phyloP scores from a whole-genome alignment of 2,797 vertebrate species.

The Aplochiton taeniatus region DNA sequence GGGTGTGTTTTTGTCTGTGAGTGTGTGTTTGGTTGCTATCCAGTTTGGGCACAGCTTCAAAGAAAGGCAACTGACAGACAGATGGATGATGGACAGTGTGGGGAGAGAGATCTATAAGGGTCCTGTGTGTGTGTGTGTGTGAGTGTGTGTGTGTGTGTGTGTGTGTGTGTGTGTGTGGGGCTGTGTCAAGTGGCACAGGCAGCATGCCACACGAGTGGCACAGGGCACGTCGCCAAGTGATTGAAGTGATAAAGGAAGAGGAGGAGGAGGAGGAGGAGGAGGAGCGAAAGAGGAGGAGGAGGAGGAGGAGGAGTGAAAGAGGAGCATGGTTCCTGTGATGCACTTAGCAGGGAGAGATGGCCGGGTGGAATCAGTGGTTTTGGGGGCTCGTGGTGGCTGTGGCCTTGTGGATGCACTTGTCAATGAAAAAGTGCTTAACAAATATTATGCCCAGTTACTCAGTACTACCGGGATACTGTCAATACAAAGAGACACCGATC shows the following conservation, averaged over 20 bases:
- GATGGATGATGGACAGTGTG: slow-evolving; percentile 57
- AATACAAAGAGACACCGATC: too few species aligned
- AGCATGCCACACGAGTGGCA: slow-evolving; percentile 57
- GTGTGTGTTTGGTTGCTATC: slow-evolving; percentile 35
- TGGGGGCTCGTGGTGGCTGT: neutral
- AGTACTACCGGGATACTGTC: too few species aligned
- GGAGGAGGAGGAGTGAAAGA: slow-evolving; percentile 32
- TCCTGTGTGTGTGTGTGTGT: slow-evolving; percentile 20
- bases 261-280: slow-evolving; percentile 39
- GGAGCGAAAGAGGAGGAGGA: slow-evolving; percentile 46
- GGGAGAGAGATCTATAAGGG: slow-evolving; percentile 43
- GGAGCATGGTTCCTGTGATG: slow-evolving; percentile 36
- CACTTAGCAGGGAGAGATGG: slow-evolving; percentile 33
- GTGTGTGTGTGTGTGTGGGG: slow-evolving; percentile 17
- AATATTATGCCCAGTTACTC: too few species aligned
- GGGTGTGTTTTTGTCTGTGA: slow-evolving; percentile 23
- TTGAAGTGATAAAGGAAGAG: slow-evolving; percentile 66
- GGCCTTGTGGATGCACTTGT: too few species aligned
- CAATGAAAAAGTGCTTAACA: too few species aligned
- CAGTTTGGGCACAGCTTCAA: slow-evolving; percentile 68
- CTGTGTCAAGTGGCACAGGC: slow-evolving; percentile 45
- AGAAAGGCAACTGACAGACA: slow-evolving; percentile 62
- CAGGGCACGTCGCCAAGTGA: slow-evolving; percentile 64
- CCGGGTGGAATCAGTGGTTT: slow-evolving; percentile 52
- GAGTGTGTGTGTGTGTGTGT: slow-evolving; percentile 15